Evolutionary conservation across 2,113 vertebrate species (phyloP), one percentile per base, ranked within the genome.

Genomic region (Peromyscus polionotus): DNA sequence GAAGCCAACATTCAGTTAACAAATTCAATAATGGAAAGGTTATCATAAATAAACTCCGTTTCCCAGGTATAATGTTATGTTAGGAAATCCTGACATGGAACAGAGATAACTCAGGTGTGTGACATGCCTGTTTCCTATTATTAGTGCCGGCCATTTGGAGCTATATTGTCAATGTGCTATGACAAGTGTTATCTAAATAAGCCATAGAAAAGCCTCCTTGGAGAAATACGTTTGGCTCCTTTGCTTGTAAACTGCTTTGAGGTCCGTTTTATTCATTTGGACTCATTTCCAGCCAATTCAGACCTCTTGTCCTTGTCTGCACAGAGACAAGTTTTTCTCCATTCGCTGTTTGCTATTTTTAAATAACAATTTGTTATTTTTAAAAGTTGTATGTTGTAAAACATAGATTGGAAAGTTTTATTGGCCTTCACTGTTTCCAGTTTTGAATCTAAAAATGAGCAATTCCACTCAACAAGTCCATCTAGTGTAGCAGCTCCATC

Each of bases 371-470:
- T 48, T 51, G 51, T 42, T 42, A 61, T 45, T 63, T n/a, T 68
- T 54, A 54, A 92, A 10, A 22, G 24, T 4, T 4, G 54, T 31
- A 28, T 94, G 42, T 88, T 90, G 97, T 80, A 77, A 95, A 91
- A 57, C 28, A 80, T 33, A 39, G n/a, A 88, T 90, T 94, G 84
- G 9, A 84, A 97, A 88, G 31, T 86, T 57, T 80, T 3, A 31
- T 88, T 4, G 61, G 65, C 2, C 22, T 88, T 72, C 57, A 28
- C 80, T 31, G 68, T 73, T 92, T 94, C 22, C 2, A 65, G 95
- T 97, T 97, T 75, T 73, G 93, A 95, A 93, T 77, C 91, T 77
- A 13, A 95, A 87, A 92, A 89, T 68, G 36, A 94, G 1, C 16
- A 39, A 22, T 3, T 72, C 68, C 8, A 19, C 36, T 72, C 68